A percentile compares a stretch with the other conserved stretches of the same genome.
These are phyloP conservation scores for Stenodema calcarata DNA, from an alignment of 2,888 invertebrate species.

Conservation along the genomic window DNA sequence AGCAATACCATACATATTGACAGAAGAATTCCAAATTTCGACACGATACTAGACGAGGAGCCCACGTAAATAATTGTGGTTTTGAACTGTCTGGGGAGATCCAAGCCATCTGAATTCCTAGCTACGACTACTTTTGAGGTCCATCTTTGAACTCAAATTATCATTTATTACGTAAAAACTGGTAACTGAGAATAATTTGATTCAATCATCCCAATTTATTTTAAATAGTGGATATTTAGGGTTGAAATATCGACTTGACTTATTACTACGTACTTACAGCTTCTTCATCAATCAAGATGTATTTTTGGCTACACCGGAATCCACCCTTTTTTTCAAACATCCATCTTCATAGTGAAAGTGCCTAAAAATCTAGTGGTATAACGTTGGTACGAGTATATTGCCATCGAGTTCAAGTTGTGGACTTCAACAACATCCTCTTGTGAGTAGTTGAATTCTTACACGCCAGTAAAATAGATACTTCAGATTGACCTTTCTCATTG, in stretches of 20 bases:
- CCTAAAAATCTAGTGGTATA: too few species aligned
- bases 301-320: too few species aligned
- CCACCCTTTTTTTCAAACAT: too few species aligned
- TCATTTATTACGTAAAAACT: background rate
- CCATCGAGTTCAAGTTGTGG: too few species aligned
- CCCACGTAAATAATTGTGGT: background rate
- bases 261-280: background rate
- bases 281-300: too few species aligned
- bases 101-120: background rate
- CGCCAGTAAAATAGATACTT: too few species aligned
- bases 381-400: too few species aligned
- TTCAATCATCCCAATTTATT: background rate
- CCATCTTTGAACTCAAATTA: background rate
- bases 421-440: too few species aligned
- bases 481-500: too few species aligned
- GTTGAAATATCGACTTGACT: background rate
- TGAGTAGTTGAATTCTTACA: too few species aligned
- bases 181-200: background rate
- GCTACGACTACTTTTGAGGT: background rate
- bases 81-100: background rate
- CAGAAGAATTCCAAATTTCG: background rate
- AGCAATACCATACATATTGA: background rate
- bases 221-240: background rate
- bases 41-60: background rate
- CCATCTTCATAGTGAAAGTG: too few species aligned